Base-by-base conservation (phyloP, 2,797 vertebrate species). In the Eulemur coronatus region DNA sequence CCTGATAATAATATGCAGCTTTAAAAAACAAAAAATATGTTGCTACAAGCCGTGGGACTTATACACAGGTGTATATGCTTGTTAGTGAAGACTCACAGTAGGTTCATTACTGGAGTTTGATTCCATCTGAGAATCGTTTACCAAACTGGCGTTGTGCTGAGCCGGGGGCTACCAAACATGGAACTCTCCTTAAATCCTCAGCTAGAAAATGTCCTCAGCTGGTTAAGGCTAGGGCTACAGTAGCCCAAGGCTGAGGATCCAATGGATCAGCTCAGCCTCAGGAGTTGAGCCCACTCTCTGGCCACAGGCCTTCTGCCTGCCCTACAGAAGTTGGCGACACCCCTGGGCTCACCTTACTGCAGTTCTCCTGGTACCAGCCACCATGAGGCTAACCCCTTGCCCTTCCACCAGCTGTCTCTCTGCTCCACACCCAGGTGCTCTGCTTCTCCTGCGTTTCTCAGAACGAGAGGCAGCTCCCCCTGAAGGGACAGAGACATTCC, bases 141-240 rank as follows among this genome's bases (percentile, higher is more conserved):
- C 79, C 50, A 24, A 86, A 28, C 30, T 5, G 1, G 12, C 26
- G 28, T 38, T 78, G 28, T 12, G 0, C 46, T 86, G 46, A 78
- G 48, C 69, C 63, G 5, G 43, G 63, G 0, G 9, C 38, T 72
- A 20, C 41, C 38, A 22, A 78, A 63, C 33, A 46, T 87, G 59
- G 43, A 70, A 63, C 18, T 78, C 67, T 81, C 85, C 78, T 73
- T 69, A 82, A 30, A 41, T 59, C 48, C 61, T 93, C 76, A 59
- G 41, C 84, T 84, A 46, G 63, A 69, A 80, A 73, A 70, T 26
- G 13, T 89, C 35, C 63, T 41, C 46, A 28, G 35, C 67, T 50
- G 6, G 20, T 38, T 63, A 73, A 92, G 61, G 50, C 15, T 61
- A 59, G 63, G 10, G 18, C 35, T 92, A 11, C 24, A 18, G 22